Percentiles rank a stretch among this genome's conserved stretches.
Evolutionary conservation across 1,140 invertebrate species (phyloP).

Genomic region (Potamilus streckersoni): DNA sequence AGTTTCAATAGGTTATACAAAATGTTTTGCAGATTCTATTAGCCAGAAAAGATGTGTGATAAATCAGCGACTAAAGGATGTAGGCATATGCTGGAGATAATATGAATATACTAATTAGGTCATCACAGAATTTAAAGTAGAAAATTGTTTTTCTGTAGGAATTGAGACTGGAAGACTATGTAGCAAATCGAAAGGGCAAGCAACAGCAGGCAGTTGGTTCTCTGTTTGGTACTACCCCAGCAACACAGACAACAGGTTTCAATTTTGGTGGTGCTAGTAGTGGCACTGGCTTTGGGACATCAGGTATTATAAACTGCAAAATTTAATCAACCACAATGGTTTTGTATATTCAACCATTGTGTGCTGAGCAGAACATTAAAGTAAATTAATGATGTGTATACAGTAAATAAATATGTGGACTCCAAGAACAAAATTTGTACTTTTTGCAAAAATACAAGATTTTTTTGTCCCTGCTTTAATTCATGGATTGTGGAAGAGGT

Average conservation of each 20-base stretch:
- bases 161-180: slow-evolving; percentile 92
- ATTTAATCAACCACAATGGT: neutral
- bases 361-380: neutral
- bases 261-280: slow-evolving; percentile 35
- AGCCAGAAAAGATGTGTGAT: too few relatives aligned
- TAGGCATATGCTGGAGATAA: too few relatives aligned
- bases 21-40: too few relatives aligned
- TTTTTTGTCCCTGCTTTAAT: neutral
- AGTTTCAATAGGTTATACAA: too few relatives aligned
- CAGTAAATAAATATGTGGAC: neutral
- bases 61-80: too few relatives aligned
- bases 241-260: slow-evolving; percentile 38
- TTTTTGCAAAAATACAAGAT: neutral
- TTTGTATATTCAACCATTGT: neutral
- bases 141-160: slow-evolving; percentile 70
- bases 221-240: slow-evolving; percentile 26
- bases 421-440: neutral
- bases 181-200: slow-evolving; percentile 85
- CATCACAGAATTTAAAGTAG: too few relatives aligned
- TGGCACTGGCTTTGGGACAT: slow-evolving; percentile 11
- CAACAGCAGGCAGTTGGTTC: slow-evolving; percentile 36
- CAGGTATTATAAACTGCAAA: slow-evolving; percentile 5
- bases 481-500: neutral
- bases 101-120: too few relatives aligned
- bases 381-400: neutral